Evolutionary conservation across 2,113 vertebrate genomes (phyloP).

Genomic region (Mustelus asterias): DNA sequence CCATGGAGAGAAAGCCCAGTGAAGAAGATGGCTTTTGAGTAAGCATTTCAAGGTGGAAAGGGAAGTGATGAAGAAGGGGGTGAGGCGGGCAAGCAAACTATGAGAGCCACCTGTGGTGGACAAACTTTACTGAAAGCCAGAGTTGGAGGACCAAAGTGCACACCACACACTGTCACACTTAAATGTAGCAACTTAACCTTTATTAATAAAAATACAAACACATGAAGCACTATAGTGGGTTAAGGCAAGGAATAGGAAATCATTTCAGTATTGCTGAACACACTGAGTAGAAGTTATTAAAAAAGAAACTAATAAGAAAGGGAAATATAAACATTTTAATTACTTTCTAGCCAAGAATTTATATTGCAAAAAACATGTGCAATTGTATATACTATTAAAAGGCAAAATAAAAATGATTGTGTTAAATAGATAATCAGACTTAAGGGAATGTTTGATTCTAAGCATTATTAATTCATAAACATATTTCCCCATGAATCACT

Average conservation of each 20-base stretch:
- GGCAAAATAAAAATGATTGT: not conserved
- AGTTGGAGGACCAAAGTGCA: not conserved
- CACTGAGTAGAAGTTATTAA: not conserved
- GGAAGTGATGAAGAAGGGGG: not conserved
- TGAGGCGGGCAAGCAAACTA: not conserved
- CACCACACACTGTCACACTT: not conserved
- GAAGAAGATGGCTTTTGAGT: not conserved
- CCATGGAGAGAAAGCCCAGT: not conserved
- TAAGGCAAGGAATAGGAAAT: not conserved
- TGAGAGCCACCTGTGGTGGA: not conserved
- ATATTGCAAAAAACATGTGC: not conserved
- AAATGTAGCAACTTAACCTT: not conserved
- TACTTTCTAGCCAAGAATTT: no score
- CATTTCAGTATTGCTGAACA: not conserved
- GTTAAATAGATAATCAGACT: not conserved
- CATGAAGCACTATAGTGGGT: not conserved
- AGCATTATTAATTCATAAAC: not conserved
- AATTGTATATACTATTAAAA: not conserved
- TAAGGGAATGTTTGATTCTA: not conserved
- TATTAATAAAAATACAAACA: not conserved
- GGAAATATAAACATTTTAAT: not conserved
- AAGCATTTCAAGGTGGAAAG: not conserved
- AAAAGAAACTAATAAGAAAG: not conserved
- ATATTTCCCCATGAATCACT: not conserved
- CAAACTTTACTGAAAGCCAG: not conserved